Evolutionary conservation across 2,113 vertebrate species (phyloP), one percentile per base, ranked within the genome.

Genomic region (Phrynosoma blainvillii): DNA sequence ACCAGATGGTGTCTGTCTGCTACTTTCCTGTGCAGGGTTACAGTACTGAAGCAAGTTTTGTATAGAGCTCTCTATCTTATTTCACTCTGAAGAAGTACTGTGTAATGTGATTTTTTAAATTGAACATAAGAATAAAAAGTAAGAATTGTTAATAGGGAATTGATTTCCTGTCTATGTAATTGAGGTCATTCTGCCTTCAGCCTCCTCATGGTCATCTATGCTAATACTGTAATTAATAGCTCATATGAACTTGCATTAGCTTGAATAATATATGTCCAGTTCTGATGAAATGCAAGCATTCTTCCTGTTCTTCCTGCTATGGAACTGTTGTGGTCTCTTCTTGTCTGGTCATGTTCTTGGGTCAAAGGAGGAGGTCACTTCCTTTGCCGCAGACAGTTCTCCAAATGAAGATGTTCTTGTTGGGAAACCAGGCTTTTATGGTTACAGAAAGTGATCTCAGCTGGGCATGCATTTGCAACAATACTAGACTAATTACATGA

Each of bases 291-390:
- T 78, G 74, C 27, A 87, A 16, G 10, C 40, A 27, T 32, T 14
- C 40, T 82, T 65, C 30, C 59, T 85, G 30, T 88, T 88, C 54
- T 42, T 85, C 54, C 52, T 85, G 13, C 47, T 47, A 52, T 77
- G n/a, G 36, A 78, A 65, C 74, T 30, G 23, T 52, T 85, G 65
- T 65, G 32, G 62, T 65, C 86, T 82, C 36, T n/a, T 20, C 18
- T 85, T 76, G n/a, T 30, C n/a, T 71, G 71, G 65, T 90, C 71
- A 90, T 47, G 25, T 2, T 85, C 42, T 70, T 85, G 54, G 62
- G 75, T 74, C 84, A 88, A 83, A 79, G 23, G 8, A 86, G 40
- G 18, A 82, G 71, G 30, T 30, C 80, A 87, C 75, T 84, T 79
- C 52, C 74, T 83, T n/a, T 40, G 79, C 59, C 54, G 78, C 32